Base-by-base conservation (phyloP, 1,140 invertebrate species). In the Amyelois transitella region DNA sequence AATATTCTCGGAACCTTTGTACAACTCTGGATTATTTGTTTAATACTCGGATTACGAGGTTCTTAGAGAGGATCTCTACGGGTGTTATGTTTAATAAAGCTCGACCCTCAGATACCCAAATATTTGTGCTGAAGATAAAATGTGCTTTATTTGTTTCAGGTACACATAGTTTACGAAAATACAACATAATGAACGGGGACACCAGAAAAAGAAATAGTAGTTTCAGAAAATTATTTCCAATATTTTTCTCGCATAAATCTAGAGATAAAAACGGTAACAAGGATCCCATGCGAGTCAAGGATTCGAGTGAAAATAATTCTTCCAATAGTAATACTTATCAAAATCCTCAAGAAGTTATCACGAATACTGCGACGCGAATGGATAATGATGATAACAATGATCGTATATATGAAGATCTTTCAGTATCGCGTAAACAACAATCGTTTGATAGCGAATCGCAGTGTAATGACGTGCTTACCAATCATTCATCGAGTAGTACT, bases 351-450 rank as follows among this genome's bases (percentile, higher is more conserved):
- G 55, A 45, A 21, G 56, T 70, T 28, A 69, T 69, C 10, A 17
- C 21, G 3, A 58, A 32, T 45, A 8, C 17, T 47, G 28, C 1
- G 24, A 51, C 28, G 45, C 18, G 32, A 21, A 12, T 48, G 12
- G 45, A 22, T 43, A 25, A 50, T 20, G 53, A 62, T 8, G 56
- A 67, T 38, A 55, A 69, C 53, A 62, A 61, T 53, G 80, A 81
- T 55, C 64, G 77, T 25, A 76, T 85, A 54, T 87, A 87, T 66
- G 84, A 87, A 75, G 85, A 87, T 55, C 61, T 87, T 54, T 64
- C 75, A 44, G 53, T 66, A 18, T 18, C 59, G 1, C 63, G 66
- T 54, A 60, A 51, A 49, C 38, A 44, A 50, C 62, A 60, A 19
- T 60, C 18, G n/a, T 6, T 48, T 43, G 54, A 70, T 66, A 71